Base-by-base conservation (phyloP, 35 echinoderm and acorn worm genomes). In the Hemicentrotus pulcherrimus region DNA sequence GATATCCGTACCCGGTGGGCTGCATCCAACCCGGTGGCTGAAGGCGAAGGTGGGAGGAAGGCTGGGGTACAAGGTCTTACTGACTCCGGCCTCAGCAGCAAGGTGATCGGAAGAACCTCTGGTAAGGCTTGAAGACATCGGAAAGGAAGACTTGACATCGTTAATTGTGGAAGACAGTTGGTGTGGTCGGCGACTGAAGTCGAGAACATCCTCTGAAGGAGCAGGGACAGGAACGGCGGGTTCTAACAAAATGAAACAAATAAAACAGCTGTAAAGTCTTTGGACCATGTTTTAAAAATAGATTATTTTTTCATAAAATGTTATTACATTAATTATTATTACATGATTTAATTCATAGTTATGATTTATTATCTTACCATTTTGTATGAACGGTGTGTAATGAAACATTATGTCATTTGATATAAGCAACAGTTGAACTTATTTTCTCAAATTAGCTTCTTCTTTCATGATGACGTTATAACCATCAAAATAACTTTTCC, bases 1-100 rank as follows among this genome's bases (percentile, higher is more conserved):
- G 91, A 93, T 93, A 14, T 93, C 91, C 19, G 91, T 48, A 48
- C 91, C 91, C 18, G 91, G 91, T 24, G 91, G 91, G 46, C 91
- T 93, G 91, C 91, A 46, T 31, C 91, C 91, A 58, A 93, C 91
- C n/a, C 91, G 45, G 13, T 93, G 91, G 28, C 46, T 31, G 91
- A 46, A 93, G 5, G 91, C 47, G 91, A 93, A 47, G 91, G 46
- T 47, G 11, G 91, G n/a, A 3, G 91, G 91, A 47, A 93, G 91
- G 30, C 91, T 93, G 14, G n/a, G 32, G 28, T 93, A 93, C 45
- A 93, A 31, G 32, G 46, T 90, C 14, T 47, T 90, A 58, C 91
- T 93, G 30, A n/a, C 18, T 18, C 48, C 91, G 10, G 48, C 46
- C 19, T 32, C 45, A 31, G 48, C 45, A 50, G 47, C 91, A 32